phyloP scores from a whole-genome alignment of 2,113 vertebrate species.

The Etia nguti region DNA sequence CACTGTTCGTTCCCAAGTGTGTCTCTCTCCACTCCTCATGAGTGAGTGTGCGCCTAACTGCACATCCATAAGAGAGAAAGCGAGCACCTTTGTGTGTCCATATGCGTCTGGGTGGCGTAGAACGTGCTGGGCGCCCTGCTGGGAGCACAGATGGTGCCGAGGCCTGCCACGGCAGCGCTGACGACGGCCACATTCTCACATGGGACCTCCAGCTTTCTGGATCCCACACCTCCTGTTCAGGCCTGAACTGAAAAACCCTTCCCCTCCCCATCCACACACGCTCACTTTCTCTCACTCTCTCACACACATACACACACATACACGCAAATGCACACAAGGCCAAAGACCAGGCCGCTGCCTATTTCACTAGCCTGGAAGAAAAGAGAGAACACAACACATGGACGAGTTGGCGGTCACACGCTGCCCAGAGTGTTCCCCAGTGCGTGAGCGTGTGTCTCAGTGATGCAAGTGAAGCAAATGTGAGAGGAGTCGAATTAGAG shows the following conservation, averaged over 20 bases:
- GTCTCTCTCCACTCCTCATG: neutral
- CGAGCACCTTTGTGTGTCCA: slow-evolving; percentile 66
- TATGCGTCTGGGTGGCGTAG: slow-evolving; percentile 64
- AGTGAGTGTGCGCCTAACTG: neutral
- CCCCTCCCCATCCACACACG: neutral
- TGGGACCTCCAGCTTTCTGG: slow-evolving; percentile 72
- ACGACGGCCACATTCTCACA: slow-evolving; percentile 76
- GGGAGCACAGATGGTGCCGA: slow-evolving; percentile 74
- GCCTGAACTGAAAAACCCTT: slow-evolving; percentile 31
- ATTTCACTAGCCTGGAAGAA: slow-evolving; percentile 45
- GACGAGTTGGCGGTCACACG: slow-evolving; percentile 33
- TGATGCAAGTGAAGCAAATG: slow-evolving; percentile 21
- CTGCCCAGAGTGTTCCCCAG: slow-evolving; percentile 1
- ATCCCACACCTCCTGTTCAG: slow-evolving; percentile 71
- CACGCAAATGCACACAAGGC: neutral
- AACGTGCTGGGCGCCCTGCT: slow-evolving; percentile 63
- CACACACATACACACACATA: neutral
- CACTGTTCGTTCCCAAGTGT: slow-evolving; percentile 2
- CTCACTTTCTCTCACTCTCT: neutral
- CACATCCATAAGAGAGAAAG: slow-evolving; percentile 4
- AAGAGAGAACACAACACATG: slow-evolving; percentile 36
- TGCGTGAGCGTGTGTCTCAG: neutral
- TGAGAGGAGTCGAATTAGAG: neutral
- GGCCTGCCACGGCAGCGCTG: slow-evolving; percentile 61
- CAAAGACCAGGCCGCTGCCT: slow-evolving; percentile 38